phyloP scores from a whole-genome alignment of 2,888 invertebrate species.

The Agrotis clavis region DNA sequence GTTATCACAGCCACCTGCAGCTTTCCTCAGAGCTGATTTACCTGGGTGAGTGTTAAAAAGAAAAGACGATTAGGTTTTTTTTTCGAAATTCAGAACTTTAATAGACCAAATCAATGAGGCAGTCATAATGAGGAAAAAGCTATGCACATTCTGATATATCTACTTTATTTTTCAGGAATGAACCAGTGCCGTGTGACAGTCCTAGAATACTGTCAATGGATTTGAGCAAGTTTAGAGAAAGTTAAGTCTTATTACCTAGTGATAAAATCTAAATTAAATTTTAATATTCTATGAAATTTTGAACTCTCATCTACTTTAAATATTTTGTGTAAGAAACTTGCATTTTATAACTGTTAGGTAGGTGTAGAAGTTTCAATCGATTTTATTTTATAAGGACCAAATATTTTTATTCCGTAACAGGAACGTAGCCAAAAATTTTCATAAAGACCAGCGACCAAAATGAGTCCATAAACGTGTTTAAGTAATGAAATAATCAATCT shows the following conservation, averaged over 20 bases:
- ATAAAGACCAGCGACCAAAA: too few relatives aligned
- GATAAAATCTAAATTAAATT: conserved; percentile 26
- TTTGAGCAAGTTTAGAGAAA: conserved; percentile 92
- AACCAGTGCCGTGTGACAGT: conserved; percentile 92
- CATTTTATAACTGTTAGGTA: conserved; percentile 27
- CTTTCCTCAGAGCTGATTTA: conserved; percentile 92
- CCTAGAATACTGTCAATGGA: conserved; percentile 92
- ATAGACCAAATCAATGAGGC: too few relatives aligned
- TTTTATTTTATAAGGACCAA: background rate
- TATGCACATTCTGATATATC: too few relatives aligned
- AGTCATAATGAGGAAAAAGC: too few relatives aligned
- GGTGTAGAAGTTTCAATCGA: background rate
- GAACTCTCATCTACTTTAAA: conserved; percentile 34
- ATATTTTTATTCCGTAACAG: too few relatives aligned
- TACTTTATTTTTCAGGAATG: conserved; percentile 91
- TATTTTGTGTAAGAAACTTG: conserved; percentile 10
- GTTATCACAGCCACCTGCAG: conserved; percentile 89
- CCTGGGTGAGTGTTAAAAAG: conserved; percentile 85
- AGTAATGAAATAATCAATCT: too few relatives aligned
- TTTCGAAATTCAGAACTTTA: too few relatives aligned
- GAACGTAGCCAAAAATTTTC: too few relatives aligned
- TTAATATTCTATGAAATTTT: conserved; percentile 14
- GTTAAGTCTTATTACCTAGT: conserved; percentile 57
- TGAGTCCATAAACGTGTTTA: too few relatives aligned
- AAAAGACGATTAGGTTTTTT: too few relatives aligned